Conservation (phyloP, 2,888 invertebrate species). For the Tuberolachnus salignus region DNA sequence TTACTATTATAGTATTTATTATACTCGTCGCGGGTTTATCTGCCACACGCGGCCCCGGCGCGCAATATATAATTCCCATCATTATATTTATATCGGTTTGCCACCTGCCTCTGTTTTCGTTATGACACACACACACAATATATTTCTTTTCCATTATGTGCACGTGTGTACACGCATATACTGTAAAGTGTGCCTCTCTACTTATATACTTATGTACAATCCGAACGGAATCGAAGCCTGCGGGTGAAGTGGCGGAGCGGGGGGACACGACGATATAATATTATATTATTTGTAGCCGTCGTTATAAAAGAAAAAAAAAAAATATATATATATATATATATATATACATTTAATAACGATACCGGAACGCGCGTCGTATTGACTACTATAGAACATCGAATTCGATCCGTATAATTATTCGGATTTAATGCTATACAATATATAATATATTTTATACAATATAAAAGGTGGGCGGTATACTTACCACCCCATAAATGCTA, state of each 20-base stretch:
- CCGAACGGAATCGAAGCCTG: conserved; percentile 18
- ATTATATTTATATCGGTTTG: neutral
- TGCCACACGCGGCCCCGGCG: neutral
- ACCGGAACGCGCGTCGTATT: conserved; percentile 12
- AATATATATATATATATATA: too few species aligned
- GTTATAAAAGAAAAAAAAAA: conserved; percentile 20
- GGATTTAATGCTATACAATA: conserved; percentile 25
- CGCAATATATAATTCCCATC: conserved; percentile 25
- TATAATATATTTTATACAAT: too few species aligned
- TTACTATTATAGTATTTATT: neutral
- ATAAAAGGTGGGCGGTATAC: too few species aligned
- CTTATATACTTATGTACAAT: too few species aligned
- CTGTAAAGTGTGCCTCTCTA: too few species aligned
- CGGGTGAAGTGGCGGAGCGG: too few species aligned
- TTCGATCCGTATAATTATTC: conserved; percentile 41
- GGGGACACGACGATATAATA: conserved; percentile 30
- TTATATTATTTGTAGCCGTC: too few species aligned
- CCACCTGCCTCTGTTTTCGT: conserved; percentile 44
- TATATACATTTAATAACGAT: conserved; percentile 22
- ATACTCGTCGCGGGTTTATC: neutral
- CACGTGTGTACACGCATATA: too few species aligned
- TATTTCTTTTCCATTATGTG: neutral
- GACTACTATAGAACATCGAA: neutral
- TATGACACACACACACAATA: neutral
- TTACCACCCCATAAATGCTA: too few species aligned